Percentiles rank a stretch among this genome's conserved stretches.
phyloP scores from a whole-genome alignment of 53 echinoderm and acorn worm species.

The Mesocentrotus franciscanus region DNA sequence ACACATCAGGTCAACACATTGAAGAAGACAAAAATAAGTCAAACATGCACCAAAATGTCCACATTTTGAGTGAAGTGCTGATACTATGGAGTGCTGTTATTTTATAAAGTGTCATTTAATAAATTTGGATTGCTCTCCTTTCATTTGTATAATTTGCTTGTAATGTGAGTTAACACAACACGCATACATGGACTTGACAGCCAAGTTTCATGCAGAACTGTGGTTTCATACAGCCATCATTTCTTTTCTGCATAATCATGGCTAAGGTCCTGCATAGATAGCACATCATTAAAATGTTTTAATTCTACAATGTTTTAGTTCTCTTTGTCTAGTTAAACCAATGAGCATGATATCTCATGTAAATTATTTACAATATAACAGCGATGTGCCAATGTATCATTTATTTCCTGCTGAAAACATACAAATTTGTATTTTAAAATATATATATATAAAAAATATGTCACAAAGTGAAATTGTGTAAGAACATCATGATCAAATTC shows the following conservation, averaged over 20 bases:
- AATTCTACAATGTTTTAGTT: neutral
- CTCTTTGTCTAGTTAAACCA: neutral
- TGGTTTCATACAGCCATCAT: neutral
- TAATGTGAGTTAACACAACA: constrained; percentile 38
- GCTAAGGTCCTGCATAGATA: neutral
- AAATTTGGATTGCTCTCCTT: neutral
- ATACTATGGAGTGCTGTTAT: neutral
- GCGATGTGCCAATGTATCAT: neutral
- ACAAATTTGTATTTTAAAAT: no score
- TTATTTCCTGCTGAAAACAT: neutral
- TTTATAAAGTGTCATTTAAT: neutral
- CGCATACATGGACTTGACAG: constrained; percentile 48
- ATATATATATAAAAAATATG: neutral
- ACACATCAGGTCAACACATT: constrained; percentile 47
- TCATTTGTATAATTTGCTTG: neutral
- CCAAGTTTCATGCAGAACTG: constrained; percentile 52
- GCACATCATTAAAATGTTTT: neutral
- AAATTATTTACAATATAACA: neutral
- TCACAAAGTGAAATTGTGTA: neutral
- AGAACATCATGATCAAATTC: neutral
- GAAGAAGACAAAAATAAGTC: neutral
- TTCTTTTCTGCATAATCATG: neutral
- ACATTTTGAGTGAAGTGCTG: constrained; percentile 14
- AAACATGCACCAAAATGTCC: constrained; percentile 21
- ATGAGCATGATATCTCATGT: neutral